Conservation (phyloP, 2,888 invertebrate genomes). For the Agrilus mali region DNA sequence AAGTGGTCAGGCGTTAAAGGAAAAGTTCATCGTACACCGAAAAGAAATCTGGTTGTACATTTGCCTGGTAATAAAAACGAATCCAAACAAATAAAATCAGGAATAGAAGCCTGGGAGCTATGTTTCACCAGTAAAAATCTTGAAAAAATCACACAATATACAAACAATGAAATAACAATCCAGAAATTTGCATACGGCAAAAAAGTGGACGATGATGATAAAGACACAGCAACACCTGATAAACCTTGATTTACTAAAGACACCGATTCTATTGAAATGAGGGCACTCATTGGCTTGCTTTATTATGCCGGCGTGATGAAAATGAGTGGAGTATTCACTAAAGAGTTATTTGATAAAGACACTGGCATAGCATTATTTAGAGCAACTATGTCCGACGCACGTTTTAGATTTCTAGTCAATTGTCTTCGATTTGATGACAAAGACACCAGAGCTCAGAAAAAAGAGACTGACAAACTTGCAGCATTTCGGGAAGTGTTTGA, state of each 20-base stretch:
- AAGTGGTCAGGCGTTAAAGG: slow-evolving; percentile 5
- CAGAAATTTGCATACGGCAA: slow-evolving; percentile 3
- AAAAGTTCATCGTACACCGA: slow-evolving; percentile 3
- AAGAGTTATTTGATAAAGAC: slow-evolving; percentile 6
- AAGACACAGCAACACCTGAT: slow-evolving; percentile 1
- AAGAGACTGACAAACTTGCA: slow-evolving; percentile 13
- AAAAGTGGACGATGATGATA: slow-evolving; percentile 2
- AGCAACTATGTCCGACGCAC: slow-evolving; percentile 10
- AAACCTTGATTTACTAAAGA: slow-evolving; percentile 4
- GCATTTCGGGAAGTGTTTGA: slow-evolving; percentile 6
- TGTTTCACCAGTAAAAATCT: slow-evolving; percentile 9
- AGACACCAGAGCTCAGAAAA: slow-evolving; percentile 10
- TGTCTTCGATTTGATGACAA: slow-evolving; percentile 14
- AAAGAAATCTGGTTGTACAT: slow-evolving; percentile 5
- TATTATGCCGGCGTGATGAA: slow-evolving; percentile 2
- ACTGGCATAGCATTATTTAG: slow-evolving; percentile 7
- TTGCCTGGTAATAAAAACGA: slow-evolving; percentile 9
- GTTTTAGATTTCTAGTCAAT: slow-evolving; percentile 5
- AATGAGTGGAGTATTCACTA: slow-evolving; percentile 8
- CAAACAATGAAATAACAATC: slow-evolving; percentile 5
- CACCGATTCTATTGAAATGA: too few species aligned
- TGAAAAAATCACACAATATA: slow-evolving; percentile 8
- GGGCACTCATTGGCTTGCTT: too few species aligned
- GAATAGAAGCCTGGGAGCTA: slow-evolving; percentile 9
- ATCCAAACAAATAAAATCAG: slow-evolving; percentile 7